Evolutionary conservation across 2,113 vertebrate species (phyloP), one percentile per base, ranked within the genome.

Genomic region (Dendropsophus ebraccatus): DNA sequence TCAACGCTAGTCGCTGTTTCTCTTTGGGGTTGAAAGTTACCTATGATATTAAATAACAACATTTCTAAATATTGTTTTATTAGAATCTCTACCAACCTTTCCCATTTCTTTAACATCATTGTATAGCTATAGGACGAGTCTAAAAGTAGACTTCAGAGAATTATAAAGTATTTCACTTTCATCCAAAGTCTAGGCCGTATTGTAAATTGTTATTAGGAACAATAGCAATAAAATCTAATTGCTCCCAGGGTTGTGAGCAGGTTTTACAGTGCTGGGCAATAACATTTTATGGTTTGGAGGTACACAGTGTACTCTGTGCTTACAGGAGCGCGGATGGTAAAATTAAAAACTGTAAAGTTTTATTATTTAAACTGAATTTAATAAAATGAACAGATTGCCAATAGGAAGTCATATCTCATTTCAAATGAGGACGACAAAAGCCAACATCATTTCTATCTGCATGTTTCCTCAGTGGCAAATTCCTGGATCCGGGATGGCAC

Each of bases 401-500:
- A 87, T 87, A 87, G 78, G 85, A 81, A 87, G 72, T 72, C 85
- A 62, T 73, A 74, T 81, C 77, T 79, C 47, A 58, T 74, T 81
- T 81, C 35, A 87, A 87, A 87, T 87, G 69, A 87, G 77, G 2
- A 45, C n/a, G 85, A 87, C 78, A 60, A n/a, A 87, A 87, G 85
- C 85, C 81, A 87, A 87, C 77, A 87, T 81, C 77, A 87, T 72
- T 72, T 72, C 67, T 60, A 86, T 81, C 85, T 86, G 67, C 77
- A 81, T 81, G 85, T 87, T 87, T 87, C 85, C 90, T 87, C 85
- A 87, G 85, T 87, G 85, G 85, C 85, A 87, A 87, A 87, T 86
- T 83, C 54, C 81, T 84, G 85, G 41, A 91, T 91, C 88, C 17
- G n/a, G 89, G 88, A 9, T 82, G 83, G 23, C 87, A 89, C 87